Evolutionary conservation across 1,140 invertebrate species (phyloP), one percentile per base, ranked within the genome.

Genomic region (Globodera rostochiensis): DNA sequence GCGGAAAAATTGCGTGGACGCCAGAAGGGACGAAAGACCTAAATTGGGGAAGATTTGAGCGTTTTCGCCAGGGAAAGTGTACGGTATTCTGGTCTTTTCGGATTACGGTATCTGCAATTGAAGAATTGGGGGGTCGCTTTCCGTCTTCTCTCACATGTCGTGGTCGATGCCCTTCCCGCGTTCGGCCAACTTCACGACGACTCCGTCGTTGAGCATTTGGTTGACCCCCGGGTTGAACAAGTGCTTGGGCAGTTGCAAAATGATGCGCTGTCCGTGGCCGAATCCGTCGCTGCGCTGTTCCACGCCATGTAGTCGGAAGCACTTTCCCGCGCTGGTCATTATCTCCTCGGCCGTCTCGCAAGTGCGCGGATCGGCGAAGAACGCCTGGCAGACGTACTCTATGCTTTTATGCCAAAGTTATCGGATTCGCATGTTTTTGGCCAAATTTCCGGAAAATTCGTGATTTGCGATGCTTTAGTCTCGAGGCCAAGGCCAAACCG

Each of bases 141-240:
- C 53, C 53, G 53, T 53, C 53, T 53, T 53, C 6, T 64, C 74
- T 60, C 36, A 82, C 64, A 87, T 66, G 81, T 87, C 86, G 67
- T 88, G 82, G 78, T 87, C 87, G 57, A 88, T 87, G 57, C 86
- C 86, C 25, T 81, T 74, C 19, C 80, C 80, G 64, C 74, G 67
- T 46, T 83, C 87, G 13, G 87, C 86, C 36, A 87, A 66, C 69
- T 87, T 87, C n/a, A 87, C 80, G 3, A 77, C 82, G 15, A 87
- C 84, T 36, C 86, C 86, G 78, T 88, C 81, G 64, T 88, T 88
- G 45, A 87, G 82, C 81, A 87, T 87, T 77, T 87, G 85, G 80
- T 87, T 87, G 36, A 80, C 74, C 47, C 86, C 86, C 13, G 87
- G 82, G 75, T 87, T 71, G 70, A 84, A 87, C n/a, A 82, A 76